A percentile compares a stretch with the other conserved stretches of the same genome.
These are phyloP conservation scores for Thaumetopoea pityocampa DNA, from an alignment of 1,140 invertebrate species.

Conservation along the genomic window DNA sequence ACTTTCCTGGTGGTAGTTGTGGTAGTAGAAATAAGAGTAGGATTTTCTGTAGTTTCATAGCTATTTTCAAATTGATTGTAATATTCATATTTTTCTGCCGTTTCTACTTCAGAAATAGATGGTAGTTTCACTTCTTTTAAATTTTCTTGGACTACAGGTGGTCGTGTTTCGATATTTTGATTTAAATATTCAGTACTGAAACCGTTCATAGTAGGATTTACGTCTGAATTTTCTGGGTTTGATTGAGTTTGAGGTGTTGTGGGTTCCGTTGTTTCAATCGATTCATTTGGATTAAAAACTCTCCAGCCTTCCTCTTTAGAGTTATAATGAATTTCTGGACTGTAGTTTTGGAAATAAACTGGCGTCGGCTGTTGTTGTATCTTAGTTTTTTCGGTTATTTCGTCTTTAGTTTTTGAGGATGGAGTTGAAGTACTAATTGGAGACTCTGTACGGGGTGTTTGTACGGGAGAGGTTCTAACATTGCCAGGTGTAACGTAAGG, in stretches of 20 bases:
- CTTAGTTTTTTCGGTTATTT: slow-evolving; percentile 27
- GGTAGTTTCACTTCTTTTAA: slow-evolving; percentile 27
- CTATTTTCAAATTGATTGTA: slow-evolving; percentile 47
- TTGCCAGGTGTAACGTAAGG: slow-evolving; percentile 33
- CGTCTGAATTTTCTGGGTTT: slow-evolving; percentile 9
- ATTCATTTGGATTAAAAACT: slow-evolving; percentile 42
- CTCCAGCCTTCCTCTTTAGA: slow-evolving; percentile 38
- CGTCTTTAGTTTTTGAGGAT: slow-evolving; percentile 25
- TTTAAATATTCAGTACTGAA: slow-evolving; percentile 21
- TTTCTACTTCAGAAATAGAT: slow-evolving; percentile 22
- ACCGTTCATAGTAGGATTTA: background rate
- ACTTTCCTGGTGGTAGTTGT: slow-evolving; percentile 53
- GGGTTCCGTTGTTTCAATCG: slow-evolving; percentile 28
- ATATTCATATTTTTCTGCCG: slow-evolving; percentile 27
- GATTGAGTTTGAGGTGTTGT: slow-evolving; percentile 17
- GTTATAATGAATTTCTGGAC: slow-evolving; percentile 56
- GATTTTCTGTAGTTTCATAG: slow-evolving; percentile 33
- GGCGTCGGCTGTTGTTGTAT: slow-evolving; percentile 37
- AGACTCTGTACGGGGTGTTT: slow-evolving; percentile 15
- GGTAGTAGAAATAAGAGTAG: slow-evolving; percentile 38
- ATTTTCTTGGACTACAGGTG: slow-evolving; percentile 24
- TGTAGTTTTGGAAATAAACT: slow-evolving; percentile 49
- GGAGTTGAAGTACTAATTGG: slow-evolving; percentile 11
- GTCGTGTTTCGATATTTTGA: slow-evolving; percentile 23
- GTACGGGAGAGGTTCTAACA: slow-evolving; percentile 10